A percentile compares a stretch with the other conserved stretches of the same genome.
phyloP scores from a whole-genome alignment of 2,797 vertebrate species.

The Microcaecilia unicolor region DNA sequence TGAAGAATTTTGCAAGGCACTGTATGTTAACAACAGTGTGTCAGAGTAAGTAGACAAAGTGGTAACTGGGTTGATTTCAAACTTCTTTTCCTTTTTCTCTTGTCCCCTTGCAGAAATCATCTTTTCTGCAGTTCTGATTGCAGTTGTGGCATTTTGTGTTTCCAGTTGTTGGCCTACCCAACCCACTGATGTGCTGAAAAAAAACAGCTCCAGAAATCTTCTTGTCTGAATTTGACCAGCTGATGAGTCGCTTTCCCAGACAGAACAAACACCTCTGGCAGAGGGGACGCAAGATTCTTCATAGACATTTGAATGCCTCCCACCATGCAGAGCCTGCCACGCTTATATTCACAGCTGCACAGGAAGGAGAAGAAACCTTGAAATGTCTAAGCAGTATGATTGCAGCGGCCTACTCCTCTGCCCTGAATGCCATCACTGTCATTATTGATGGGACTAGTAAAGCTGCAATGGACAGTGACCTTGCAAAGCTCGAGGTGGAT shows the following conservation, averaged over 20 bases:
- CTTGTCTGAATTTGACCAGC: conserved; percentile 41
- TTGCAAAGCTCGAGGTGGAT: conserved; percentile 73
- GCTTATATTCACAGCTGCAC: conserved; percentile 70
- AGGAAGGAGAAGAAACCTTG: conserved; percentile 57
- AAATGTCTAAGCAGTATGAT: conserved; percentile 63
- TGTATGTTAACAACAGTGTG: too few species aligned
- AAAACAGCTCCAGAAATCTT: conserved; percentile 44
- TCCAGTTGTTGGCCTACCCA: conserved; percentile 21
- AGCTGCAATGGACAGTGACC: conserved; percentile 52
- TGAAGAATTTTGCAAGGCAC: too few species aligned
- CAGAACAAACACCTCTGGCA: conserved; percentile 72
- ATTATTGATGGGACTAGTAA: conserved; percentile 53
- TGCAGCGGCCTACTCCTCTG: conserved; percentile 57
- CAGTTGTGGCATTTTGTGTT: background rate
- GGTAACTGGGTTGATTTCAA: too few species aligned
- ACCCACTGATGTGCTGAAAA: conserved; percentile 1
- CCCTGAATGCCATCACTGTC: conserved; percentile 50
- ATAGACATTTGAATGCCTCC: conserved; percentile 64
- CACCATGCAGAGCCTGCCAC: conserved; percentile 69
- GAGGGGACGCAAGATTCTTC: conserved; percentile 61
- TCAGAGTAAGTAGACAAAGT: too few species aligned
- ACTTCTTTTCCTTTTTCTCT: background rate
- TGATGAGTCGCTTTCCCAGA: conserved; percentile 57
- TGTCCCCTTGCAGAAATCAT: conserved; percentile 7
- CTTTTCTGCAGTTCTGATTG: background rate